Evolutionary conservation across 2,113 vertebrate genomes (phyloP), one percentile per base, ranked within the genome.

Genomic region (Rhea americana): DNA sequence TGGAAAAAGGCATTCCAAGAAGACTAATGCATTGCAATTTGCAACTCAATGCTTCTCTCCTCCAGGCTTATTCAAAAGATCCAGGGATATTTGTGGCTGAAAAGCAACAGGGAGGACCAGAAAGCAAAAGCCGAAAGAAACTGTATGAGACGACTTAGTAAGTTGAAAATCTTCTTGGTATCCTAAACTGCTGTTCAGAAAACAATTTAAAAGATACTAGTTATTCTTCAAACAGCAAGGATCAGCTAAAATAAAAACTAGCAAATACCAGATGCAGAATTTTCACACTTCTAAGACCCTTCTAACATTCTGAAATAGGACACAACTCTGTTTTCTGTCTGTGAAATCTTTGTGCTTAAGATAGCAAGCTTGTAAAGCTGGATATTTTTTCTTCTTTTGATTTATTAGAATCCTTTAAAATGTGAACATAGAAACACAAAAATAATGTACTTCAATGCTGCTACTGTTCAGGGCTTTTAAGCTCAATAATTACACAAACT

Each of bases 401-500:
- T n/a, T 77, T 92, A 82, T 50, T 78, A 79, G 37, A 80, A 80
- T 85, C 16, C 62, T 91, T 59, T 2, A 3, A 75, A 93, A 86
- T 55, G 41, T 21, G 53, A 92, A 37, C 47, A 51, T 39, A 89
- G 59, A 89, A 96, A 89, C 75, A 93, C 30, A 82, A 47, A 95
- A 95, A 79, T 91, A 14, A 93, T 17, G 30, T 91, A 89, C 72
- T 91, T 91, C 32, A 12, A 73, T 77, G 78, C 67, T 45, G 77
- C 41, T 41, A 47, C 82, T 7, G 0, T 88, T 89, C 72, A 85
- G 76, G 37, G 73, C 56, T 93, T 90, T 93, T 91, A 93, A 92
- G 71, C 75, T 83, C 67, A 93, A 16, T 92, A 87, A 94, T 94
- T 92, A 94, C 59, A 94, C 50, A 93, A 93, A 96, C 87, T 65